Percentiles rank a stretch among this genome's conserved stretches.
Conservation (phyloP, 1,140 invertebrate species). For the Drosophila ironensis region DNA sequence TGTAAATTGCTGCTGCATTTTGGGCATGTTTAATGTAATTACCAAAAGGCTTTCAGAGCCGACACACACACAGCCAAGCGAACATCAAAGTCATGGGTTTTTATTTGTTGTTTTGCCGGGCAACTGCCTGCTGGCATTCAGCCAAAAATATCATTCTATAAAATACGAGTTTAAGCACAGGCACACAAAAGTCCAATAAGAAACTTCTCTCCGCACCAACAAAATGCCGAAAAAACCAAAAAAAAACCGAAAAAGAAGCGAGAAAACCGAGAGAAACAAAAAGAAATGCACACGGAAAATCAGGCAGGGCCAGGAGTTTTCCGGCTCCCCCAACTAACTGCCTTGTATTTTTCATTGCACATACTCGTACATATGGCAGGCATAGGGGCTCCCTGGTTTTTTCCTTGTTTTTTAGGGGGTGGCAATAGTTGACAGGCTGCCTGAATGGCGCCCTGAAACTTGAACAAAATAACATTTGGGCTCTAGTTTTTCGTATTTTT, state of each 20-base stretch:
- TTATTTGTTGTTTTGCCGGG: not conserved
- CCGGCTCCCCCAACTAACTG: not conserved
- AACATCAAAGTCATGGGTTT: conserved; percentile 1
- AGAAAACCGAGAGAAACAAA: conserved; percentile 38
- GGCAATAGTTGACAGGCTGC: conserved; percentile 20
- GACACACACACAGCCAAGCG: conserved; percentile 5
- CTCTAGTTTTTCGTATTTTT: conserved; percentile 28
- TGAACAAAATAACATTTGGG: conserved; percentile 48
- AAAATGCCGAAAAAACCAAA: too few species aligned
- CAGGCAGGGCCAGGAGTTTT: conserved; percentile 17
- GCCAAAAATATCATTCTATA: conserved; percentile 80
- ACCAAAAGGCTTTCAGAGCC: conserved; percentile 77
- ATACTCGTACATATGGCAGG: not conserved
- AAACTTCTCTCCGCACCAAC: conserved; percentile 45
- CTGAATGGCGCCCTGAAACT: conserved; percentile 39
- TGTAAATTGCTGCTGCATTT: conserved; percentile 78
- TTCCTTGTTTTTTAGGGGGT: not conserved
- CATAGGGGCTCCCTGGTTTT: not conserved
- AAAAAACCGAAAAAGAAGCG: conserved; percentile 19
- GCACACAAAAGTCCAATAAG: conserved; percentile 72
- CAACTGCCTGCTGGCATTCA: conserved; percentile 48
- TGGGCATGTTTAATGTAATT: conserved; percentile 80
- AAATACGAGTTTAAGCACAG: conserved; percentile 75
- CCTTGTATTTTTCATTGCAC: not conserved
- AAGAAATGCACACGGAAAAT: conserved; percentile 35